phyloP scores from a whole-genome alignment of 92 coral and sea anemone genomes.

The Palythoa grandis region DNA sequence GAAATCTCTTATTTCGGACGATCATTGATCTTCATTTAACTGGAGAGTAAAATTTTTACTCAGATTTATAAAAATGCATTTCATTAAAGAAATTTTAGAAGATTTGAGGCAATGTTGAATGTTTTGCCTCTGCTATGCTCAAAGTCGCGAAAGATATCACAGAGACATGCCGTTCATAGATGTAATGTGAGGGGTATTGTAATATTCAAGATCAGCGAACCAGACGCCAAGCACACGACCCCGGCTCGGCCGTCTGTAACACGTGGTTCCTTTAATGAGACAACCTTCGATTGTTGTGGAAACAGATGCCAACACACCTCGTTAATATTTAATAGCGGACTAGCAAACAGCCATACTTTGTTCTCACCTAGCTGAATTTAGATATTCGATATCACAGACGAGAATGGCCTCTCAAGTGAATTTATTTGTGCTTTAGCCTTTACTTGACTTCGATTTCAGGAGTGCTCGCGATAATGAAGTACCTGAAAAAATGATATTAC shows the following conservation, averaged over 20 bases:
- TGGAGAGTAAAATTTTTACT: neutral
- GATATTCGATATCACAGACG: constrained; percentile 30
- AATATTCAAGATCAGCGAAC: neutral
- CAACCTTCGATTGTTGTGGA: constrained; percentile 34
- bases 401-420: neutral
- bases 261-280: constrained; percentile 26
- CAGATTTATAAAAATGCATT: neutral
- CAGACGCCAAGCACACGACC: constrained; percentile 17
- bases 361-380: neutral
- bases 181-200: constrained; percentile 41
- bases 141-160: neutral
- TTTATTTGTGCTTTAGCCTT: too few species aligned
- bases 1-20: neutral
- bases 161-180: constrained; percentile 8
- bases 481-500: neutral
- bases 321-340: constrained; percentile 37
- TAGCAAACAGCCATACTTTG: constrained; percentile 17
- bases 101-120: neutral
- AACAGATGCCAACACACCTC: constrained; percentile 13
- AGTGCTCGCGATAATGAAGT: neutral
- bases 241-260: constrained; percentile 24
- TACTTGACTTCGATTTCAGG: neutral
- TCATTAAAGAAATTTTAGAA: too few species aligned
- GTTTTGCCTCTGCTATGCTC: neutral
- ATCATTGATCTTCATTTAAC: neutral